Conservation (phyloP, 2,113 vertebrate genomes). For the Rallus limicola region DNA sequence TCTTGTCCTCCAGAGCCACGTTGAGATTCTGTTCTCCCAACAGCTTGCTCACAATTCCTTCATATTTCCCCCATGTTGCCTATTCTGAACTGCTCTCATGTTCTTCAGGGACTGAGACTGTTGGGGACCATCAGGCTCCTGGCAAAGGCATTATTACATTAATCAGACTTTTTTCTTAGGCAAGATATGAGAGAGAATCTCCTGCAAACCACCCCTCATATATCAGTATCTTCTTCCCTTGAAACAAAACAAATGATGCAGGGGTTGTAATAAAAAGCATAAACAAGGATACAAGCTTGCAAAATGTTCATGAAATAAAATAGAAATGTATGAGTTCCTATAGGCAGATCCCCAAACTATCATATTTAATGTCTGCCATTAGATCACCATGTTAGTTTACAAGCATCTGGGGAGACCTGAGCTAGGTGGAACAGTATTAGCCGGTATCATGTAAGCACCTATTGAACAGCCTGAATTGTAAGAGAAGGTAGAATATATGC, state of each 20-base stretch:
- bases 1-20: not conserved
- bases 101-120: not conserved
- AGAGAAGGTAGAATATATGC: not conserved
- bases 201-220: not conserved
- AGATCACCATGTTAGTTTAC: conserved; percentile 8
- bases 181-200: not conserved
- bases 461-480: not conserved
- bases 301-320: conserved; percentile 33
- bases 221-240: conserved; percentile 1
- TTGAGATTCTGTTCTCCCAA: not conserved
- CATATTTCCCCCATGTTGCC: not conserved
- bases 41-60: not conserved
- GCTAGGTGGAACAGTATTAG: not conserved
- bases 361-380: not conserved
- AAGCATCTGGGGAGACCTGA: not conserved
- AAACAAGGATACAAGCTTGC: not conserved
- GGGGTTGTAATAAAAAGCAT: conserved; percentile 11
- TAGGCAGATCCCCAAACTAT: not conserved
- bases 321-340: conserved; percentile 1
- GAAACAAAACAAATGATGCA: not conserved
- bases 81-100: not conserved
- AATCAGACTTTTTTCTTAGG: not conserved
- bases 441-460: not conserved
- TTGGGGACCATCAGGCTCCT: not conserved
- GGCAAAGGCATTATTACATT: not conserved